Base-by-base conservation (phyloP, 2,113 vertebrate genomes). In the Psammodynastes pulverulentus region DNA sequence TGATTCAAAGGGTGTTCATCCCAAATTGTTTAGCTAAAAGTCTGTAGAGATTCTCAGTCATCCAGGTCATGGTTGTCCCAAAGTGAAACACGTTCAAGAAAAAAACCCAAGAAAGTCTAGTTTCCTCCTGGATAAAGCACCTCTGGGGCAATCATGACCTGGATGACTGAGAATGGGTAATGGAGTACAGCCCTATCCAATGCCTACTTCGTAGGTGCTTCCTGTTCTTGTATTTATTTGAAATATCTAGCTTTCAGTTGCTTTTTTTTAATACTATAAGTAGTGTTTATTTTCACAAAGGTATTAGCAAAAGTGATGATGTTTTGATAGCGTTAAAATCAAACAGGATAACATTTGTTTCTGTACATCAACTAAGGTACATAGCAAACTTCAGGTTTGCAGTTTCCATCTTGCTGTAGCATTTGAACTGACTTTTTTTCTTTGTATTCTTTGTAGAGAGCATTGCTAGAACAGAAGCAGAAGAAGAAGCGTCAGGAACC, bases 401-500 rank as follows among this genome's bases (percentile, higher is more conserved):
- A 46, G 13, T 26, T 93, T 88, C n/a, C 29, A 21, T 84, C 15
- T 5, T 58, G 9, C 34, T 58, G 1, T 87, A 24, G 23, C 45
- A 62, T 89, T 67, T 62, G 24, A 52, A 91, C 1, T 53, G 19
- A 67, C 1, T 13, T 72, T 56, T 19, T 89, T 2, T 56, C 52
- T 94, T 17, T 94, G 56, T 93, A 1, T 92, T 87, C 94, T 54
- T 93, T 91, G 26, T 96, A 99, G 99, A 97, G 99, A 96, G 99
- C 98, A 10, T 95, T 99, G 89, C 97, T 99, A 52, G 99, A 99
- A 91, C 99, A 99, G 98, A 99, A 99, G 96, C 99, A 99, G 97
- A 99, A 98, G 51, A 99, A 99, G 96, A 99, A 99, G 93, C 98
- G 99, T n/a, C 99, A 99, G 97, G 99, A 99, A 96, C 98, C 99